Evolutionary conservation across 2,888 invertebrate genomes (phyloP), one percentile per base, ranked within the genome.

Genomic region (Chaitophorus viminalis): DNA sequence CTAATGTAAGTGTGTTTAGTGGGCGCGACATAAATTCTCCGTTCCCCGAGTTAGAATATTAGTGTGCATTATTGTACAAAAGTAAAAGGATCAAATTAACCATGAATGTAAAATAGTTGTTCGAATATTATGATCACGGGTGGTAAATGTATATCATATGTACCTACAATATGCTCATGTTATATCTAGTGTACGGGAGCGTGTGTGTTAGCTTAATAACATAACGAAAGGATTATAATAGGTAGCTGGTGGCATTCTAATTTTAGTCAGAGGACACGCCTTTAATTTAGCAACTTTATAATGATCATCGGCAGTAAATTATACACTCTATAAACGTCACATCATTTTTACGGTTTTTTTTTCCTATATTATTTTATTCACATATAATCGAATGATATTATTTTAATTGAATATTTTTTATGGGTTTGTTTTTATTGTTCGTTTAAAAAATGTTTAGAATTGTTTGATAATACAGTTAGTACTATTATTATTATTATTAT

Each of bases 31-130:
- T 85, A 52, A 77, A 52, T 77, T 77, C 70, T 31, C 52, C 21
- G 65, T 52, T 46, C n/a, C 31, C 31, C 54, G 39, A 36, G 60
- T 75, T 65, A 76, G 75, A 39, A 84, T n/a, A n/a, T 54, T 65
- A 54, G 72, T n/a, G 29, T 36, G 54, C 52, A 33, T 60, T 68
- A 65, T 78, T 60, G 25, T 29, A 65, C 65, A 39, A 33, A 36
- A n/a, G 60, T 36, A 65, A 79, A 79, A 60, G 33, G 60, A 79
- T 79, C 79, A n/a, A 79, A 70, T 70, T 79, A 79, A 79, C 79
- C 60, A 17, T 79, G 65, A 60, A 79, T 65, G 60, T 79, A 60
- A 79, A 79, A 79, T 65, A 79, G 79, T 60, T n/a, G n/a, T 79
- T 65, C 60, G 60, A 17, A 33, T n/a, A n/a, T 54, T 54, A 78